Evolutionary conservation across 2,113 vertebrate species (phyloP), one percentile per base, ranked within the genome.

Genomic region (Myiagra hebetior): DNA sequence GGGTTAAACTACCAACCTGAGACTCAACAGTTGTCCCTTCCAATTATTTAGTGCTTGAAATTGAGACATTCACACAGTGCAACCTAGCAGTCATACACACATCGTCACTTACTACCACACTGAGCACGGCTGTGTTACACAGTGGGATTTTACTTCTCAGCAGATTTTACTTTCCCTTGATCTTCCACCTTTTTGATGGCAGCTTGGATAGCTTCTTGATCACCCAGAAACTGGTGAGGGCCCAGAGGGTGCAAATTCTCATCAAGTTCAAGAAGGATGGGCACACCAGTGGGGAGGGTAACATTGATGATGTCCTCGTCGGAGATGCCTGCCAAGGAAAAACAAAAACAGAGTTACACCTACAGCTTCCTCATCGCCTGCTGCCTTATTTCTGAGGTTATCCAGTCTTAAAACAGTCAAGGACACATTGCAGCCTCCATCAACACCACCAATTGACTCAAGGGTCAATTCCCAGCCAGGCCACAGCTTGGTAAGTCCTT

Each of bases 131-230:
- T 42, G 21, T 76, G 52, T 33, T 26, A 76, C 27, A 67, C 33
- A 59, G 41, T n/a, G 26, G 31, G 24, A 33, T 94, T 98, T 94
- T 95, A 91, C 75, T 97, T 96, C 84, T 97, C 96, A 56, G 81
- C 37, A 49, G 95, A 75, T 64, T 97, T 98, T n/a, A 98, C 99
- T 98, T 99, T 99, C 70, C 99, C 99, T 98, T 99, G 99, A 97
- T 99, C 99, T 82, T 99, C 99, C 86, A 99, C 99, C 97, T 99
- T 99, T 96, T 99, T 99, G 97, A 99, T 99, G 80, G 99, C 99
- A 33, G 98, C 99, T 87, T 98, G 98, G 95, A 99, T 99, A 62
- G 98, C 99, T 62, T 98, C 98, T 91, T 99, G 99, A 96, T 99
- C 98, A 46, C 99, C 99, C 79, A 99, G 94, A 57, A 99, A 99